Conservation (phyloP, 2,888 invertebrate species). For the Hyposoter dolosus region DNA sequence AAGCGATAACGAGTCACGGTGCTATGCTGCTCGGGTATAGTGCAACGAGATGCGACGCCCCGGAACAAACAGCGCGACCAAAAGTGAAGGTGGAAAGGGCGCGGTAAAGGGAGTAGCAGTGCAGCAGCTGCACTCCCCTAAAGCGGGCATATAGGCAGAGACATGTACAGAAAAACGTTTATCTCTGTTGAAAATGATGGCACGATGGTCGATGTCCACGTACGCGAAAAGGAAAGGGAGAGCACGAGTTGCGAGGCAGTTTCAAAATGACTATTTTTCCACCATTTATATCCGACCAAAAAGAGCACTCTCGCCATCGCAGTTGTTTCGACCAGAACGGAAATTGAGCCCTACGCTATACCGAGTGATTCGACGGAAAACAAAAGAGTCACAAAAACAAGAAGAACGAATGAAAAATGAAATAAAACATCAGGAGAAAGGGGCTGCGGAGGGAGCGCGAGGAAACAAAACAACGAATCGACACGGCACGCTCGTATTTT, state of each 20-base stretch:
- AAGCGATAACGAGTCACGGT: slow-evolving; percentile 64
- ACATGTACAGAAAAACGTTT: slow-evolving; percentile 54
- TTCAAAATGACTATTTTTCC: slow-evolving; percentile 61
- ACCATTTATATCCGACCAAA: slow-evolving; percentile 61
- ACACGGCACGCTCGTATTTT: slow-evolving; percentile 10
- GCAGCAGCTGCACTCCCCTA: slow-evolving; percentile 43
- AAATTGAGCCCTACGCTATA: slow-evolving; percentile 55
- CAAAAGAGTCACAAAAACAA: slow-evolving; percentile 8
- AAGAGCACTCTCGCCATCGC: slow-evolving; percentile 42
- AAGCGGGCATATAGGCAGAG: neutral
- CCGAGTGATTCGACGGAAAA: slow-evolving; percentile 26
- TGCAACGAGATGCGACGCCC: slow-evolving; percentile 46
- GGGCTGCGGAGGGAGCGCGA: slow-evolving; percentile 6
- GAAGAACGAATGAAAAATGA: slow-evolving; percentile 4
- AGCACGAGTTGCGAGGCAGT: slow-evolving; percentile 20
- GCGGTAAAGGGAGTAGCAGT: slow-evolving; percentile 13
- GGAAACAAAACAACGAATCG: slow-evolving; percentile 9
- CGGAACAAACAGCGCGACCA: slow-evolving; percentile 62
- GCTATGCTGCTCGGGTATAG: slow-evolving; percentile 10
- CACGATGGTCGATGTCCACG: slow-evolving; percentile 14
- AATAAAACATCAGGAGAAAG: slow-evolving; percentile 28
- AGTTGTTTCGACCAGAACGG: slow-evolving; percentile 60
- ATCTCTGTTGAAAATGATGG: slow-evolving; percentile 64
- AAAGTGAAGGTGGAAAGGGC: slow-evolving; percentile 28
- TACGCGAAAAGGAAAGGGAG: slow-evolving; percentile 4